Evolutionary conservation across 1,140 invertebrate species (phyloP).

Genomic region (Drosophila ercepeae): DNA sequence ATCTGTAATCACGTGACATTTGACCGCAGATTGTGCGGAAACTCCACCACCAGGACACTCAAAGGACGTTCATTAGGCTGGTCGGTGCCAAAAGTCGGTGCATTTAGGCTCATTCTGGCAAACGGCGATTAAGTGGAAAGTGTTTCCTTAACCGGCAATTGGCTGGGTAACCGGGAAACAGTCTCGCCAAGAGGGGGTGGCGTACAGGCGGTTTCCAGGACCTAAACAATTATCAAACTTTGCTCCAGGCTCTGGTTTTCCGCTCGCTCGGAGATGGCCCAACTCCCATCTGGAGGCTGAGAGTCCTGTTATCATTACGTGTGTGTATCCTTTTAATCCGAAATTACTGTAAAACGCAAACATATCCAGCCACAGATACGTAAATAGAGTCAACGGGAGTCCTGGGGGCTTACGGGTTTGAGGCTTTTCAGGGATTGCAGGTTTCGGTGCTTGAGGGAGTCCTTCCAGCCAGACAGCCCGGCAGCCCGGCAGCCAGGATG

Average conservation of each 20-base stretch:
- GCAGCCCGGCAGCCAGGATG: too few relatives aligned
- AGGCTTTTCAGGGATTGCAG: too few relatives aligned
- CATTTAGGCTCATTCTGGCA: neutral
- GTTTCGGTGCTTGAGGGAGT: too few relatives aligned
- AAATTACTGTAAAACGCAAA: constrained; percentile 1
- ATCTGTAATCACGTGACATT: too few relatives aligned
- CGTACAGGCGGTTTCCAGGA: neutral
- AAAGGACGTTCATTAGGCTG: too few relatives aligned
- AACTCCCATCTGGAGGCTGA: neutral
- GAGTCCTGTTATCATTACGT: constrained; percentile 2
- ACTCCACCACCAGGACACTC: too few relatives aligned
- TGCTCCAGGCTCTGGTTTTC: neutral
- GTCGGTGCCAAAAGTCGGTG: neutral
- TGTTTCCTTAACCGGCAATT: constrained; percentile 6
- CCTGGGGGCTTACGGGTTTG: neutral
- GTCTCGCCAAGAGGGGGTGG: neutral
- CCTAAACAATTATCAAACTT: constrained; percentile 6
- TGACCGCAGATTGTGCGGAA: too few relatives aligned
- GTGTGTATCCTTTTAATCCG: constrained; percentile 1
- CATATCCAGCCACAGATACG: constrained; percentile 1
- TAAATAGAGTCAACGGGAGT: neutral
- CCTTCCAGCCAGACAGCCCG: too few relatives aligned
- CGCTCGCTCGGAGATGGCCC: neutral
- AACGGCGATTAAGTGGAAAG: constrained; percentile 1
- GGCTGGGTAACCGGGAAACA: neutral